Percentiles rank a stretch among this genome's conserved stretches.
phyloP scores from a whole-genome alignment of 2,797 vertebrate genomes.

The Sarcoramphus papa region DNA sequence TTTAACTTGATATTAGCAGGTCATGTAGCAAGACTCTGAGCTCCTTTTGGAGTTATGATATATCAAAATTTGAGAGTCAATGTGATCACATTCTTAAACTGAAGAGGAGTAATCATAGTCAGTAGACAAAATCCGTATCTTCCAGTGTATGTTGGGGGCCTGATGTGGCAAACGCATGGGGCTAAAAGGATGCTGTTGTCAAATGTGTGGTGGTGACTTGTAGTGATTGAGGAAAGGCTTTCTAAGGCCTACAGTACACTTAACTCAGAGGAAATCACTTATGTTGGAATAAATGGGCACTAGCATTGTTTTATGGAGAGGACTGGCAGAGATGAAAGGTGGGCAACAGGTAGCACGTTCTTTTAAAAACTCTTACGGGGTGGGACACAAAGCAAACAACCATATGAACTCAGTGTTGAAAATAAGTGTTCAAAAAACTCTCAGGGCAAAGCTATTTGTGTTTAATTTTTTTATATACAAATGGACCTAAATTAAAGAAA shows the following conservation, averaged over 20 bases:
- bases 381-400: rapidly evolving
- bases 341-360: neutral
- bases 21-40: neutral
- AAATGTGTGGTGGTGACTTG: neutral
- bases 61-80: neutral
- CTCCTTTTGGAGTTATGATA: neutral
- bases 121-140: neutral
- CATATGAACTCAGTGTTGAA: neutral
- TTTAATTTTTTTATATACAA: neutral
- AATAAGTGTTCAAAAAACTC: neutral
- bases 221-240: neutral
- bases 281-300: neutral
- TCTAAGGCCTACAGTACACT: neutral
- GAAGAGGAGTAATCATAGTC: neutral
- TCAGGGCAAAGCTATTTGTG: neutral
- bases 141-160: rapidly evolving
- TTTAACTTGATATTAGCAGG: neutral
- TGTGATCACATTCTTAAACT: neutral
- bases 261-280: neutral
- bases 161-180: neutral
- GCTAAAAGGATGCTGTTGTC: neutral
- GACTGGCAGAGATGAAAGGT: neutral
- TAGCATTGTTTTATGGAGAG: neutral
- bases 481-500: neutral
- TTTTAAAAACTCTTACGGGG: neutral